Evolutionary conservation across 2,113 vertebrate genomes (phyloP), one percentile per base, ranked within the genome.

Genomic region (Oryzias celebensis): DNA sequence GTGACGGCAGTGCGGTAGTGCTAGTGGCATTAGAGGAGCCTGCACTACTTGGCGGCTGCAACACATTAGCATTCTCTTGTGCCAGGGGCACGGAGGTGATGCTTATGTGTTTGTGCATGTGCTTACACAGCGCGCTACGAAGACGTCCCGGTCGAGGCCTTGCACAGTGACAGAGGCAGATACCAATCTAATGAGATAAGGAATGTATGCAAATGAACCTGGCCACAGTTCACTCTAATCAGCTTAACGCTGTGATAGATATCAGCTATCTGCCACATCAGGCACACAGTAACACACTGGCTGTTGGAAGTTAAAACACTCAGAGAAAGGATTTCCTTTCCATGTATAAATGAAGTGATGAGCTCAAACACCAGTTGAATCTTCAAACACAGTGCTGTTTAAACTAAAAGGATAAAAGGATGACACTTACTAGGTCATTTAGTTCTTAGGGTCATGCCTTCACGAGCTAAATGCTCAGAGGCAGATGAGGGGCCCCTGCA

Each of bases 141-240:
- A 88, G 87, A 85, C 77, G 84, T 78, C 71, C 78, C 73, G 78
- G 87, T 88, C 82, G 80, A 88, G 89, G 83, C 86, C 85, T 85
- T 74, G 76, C 81, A 74, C 84, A 68, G 87, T 83, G 88, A 89
- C 82, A 83, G 84, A 85, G 78, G 76, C 82, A 75, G 90, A 92
- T 92, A 92, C 75, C 75, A 71, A 92, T 92, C 89, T 92, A 91
- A 91, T 91, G 87, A 91, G 92, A 92, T 92, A 92, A 91, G 81
- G 82, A 88, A 88, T 62, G 72, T 85, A 92, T 92, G 90, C 90
- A 92, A 92, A 93, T 92, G 88, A 90, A 88, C 88, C 87, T 85
- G 87, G 89, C 88, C 87, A 83, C 86, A 91, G 87, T 85, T 79
- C 84, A 87, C 82, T 83, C 86, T 92, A 92, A 93, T 93, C 92